These are phyloP conservation scores for Ormia ochracea DNA, from an alignment of 2,888 invertebrate species.

Conservation along the genomic window DNA sequence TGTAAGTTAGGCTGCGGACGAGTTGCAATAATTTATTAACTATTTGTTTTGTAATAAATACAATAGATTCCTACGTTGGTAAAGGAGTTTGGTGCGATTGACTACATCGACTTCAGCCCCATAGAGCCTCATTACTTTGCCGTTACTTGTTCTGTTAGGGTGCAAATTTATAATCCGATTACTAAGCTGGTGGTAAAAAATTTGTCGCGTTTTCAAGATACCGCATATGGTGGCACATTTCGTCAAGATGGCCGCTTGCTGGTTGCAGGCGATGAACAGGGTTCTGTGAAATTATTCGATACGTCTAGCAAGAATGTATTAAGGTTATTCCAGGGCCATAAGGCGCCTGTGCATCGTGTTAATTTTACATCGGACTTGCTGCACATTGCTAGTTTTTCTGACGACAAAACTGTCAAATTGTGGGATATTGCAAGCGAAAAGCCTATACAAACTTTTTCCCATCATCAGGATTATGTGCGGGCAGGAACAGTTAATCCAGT, in stretches of 20 bases:
- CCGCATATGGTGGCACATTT: conserved; percentile 90
- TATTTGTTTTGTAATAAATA: background rate
- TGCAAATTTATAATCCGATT: conserved; percentile 91
- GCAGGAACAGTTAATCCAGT: conserved; percentile 89
- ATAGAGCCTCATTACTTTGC: conserved; percentile 93
- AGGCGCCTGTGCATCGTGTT: conserved; percentile 86
- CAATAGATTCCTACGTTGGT: conserved; percentile 88
- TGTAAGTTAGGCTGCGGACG: conserved; percentile 79
- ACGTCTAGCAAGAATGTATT: conserved; percentile 88
- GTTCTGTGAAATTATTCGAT: conserved; percentile 91
- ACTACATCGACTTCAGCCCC: conserved; percentile 93
- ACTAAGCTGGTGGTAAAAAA: conserved; percentile 89
- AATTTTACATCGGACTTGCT: conserved; percentile 87
- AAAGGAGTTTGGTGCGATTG: conserved; percentile 95
- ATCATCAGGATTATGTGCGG: conserved; percentile 89
- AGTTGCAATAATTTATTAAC: background rate
- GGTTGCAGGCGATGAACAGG: conserved; percentile 93
- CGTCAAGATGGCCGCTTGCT: conserved; percentile 88
- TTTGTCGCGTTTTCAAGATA: conserved; percentile 87
- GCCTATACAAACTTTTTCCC: conserved; percentile 81
- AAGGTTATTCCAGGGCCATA: conserved; percentile 90
- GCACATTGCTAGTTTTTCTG: conserved; percentile 91
- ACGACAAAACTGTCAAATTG: conserved; percentile 90
- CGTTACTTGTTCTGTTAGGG: conserved; percentile 92
- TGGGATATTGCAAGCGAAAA: conserved; percentile 95